Base-by-base conservation (phyloP, 92 coral and sea anemone species). In the Galaxea fascicularis region DNA sequence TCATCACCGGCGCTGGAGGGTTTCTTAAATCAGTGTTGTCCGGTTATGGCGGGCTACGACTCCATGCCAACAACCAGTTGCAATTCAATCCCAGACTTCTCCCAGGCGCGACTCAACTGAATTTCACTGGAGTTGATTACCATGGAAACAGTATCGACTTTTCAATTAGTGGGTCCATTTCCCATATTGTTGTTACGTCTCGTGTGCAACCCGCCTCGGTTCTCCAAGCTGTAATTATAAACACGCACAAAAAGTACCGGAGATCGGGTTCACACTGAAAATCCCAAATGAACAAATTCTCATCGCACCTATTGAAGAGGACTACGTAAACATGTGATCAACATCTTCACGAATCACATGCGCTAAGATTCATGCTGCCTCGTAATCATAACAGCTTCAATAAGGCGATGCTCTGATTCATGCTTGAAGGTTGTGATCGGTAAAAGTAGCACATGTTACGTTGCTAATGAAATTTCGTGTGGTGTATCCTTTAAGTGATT, bases 1-100 rank as follows among this genome's bases (percentile, higher is more conserved):
- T 96, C 78, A 94, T 96, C 87, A 96, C 98, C 20, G 98, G 98
- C 9, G 95, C 95, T 6, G 98, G 98, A 10, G 98, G 98, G 15
- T 96, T 96, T 82, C 93, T 96, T 44, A 98, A 96, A 66, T 91
- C 98, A 2, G 90, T 96, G 29, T n/a, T 96, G 71, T 96, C 85
- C 57, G 98, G 98, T 29, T 94, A 94, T 78, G 95, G 91, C 53
- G 98, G 98, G 31, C 73, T 94, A 51, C 91, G 93, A 31, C 88
- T 96, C 49, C 92, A 73, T 65, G 88, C 79, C 65, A 78, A 89
- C 13, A 70, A 80, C 51, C 90, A 90, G 57, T 80, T 96, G 45
- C 91, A 84, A 74, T 90, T 96, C 73, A 89, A 85, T 41, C 98
- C 98, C 71, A 91, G 80, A 69, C 95, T 94, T 29, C 94, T 81